phyloP scores from a whole-genome alignment of 2,888 invertebrate species.

The Dysmachus trigonus region DNA sequence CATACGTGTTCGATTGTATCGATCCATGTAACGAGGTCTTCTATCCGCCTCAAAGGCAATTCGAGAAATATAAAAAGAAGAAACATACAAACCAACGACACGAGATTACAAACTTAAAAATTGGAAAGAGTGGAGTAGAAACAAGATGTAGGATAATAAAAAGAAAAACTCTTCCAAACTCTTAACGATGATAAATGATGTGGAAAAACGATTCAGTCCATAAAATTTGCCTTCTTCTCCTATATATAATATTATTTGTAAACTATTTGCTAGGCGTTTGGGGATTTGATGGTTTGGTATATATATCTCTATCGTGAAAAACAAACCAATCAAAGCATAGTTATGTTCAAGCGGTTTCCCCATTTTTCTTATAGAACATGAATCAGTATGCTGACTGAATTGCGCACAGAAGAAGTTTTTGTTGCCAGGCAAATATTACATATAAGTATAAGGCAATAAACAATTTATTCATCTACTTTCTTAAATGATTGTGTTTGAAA shows the following conservation, averaged over 20 bases:
- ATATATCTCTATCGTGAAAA: neutral
- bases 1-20: neutral
- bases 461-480: too few species aligned
- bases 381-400: too few species aligned
- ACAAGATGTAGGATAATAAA: neutral
- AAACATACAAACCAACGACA: neutral
- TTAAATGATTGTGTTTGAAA: too few species aligned
- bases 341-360: neutral
- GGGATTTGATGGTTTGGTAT: neutral
- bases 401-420: too few species aligned
- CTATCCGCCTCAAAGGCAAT: neutral
- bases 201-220: neutral
- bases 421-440: too few species aligned
- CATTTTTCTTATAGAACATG: too few species aligned
- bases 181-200: neutral
- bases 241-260: neutral
- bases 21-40: neutral
- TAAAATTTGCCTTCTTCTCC: neutral
- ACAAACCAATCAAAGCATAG: neutral
- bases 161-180: neutral
- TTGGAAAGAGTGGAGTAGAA: neutral
- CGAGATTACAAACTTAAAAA: neutral
- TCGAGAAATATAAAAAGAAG: neutral
- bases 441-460: too few species aligned
- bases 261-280: neutral